Percentiles rank a stretch among this genome's conserved stretches.
phyloP scores from a whole-genome alignment of 2,888 invertebrate genomes.

The Eupeodes luniger region DNA sequence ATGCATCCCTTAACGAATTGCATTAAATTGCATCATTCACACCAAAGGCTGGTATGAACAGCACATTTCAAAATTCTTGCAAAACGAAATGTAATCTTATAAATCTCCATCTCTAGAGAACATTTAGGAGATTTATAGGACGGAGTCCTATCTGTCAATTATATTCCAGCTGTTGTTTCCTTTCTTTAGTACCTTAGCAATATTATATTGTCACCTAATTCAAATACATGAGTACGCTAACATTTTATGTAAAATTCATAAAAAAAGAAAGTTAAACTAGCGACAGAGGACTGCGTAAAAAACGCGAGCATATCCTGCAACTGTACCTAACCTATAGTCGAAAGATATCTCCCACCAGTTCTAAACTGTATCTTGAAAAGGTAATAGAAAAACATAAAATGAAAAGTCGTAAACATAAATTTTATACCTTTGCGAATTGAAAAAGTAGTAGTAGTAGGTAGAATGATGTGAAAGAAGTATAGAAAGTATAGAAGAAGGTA shows the following conservation, averaged over 20 bases:
- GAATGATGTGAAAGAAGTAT: no score
- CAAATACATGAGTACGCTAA: constrained; percentile 11
- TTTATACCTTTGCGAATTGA: constrained; percentile 65
- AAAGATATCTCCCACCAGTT: constrained; percentile 12
- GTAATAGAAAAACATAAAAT: constrained; percentile 75
- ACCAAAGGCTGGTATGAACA: no score
- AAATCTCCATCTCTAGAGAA: no score
- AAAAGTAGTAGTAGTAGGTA: background rate
- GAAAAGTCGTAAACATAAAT: constrained; percentile 75
- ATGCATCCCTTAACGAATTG: no score
- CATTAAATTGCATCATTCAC: no score
- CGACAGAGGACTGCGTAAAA: constrained; percentile 33
- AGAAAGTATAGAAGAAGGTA: background rate
- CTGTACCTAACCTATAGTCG: constrained; percentile 1
- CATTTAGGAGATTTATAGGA: no score
- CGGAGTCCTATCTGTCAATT: background rate
- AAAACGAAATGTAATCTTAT: no score
- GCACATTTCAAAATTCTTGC: no score
- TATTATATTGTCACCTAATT: constrained; percentile 64
- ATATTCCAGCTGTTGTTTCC: background rate
- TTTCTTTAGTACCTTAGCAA: background rate
- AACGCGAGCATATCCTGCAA: background rate
- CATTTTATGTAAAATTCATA: constrained; percentile 55
- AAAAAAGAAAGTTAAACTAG: constrained; percentile 48
- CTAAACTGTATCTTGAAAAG: constrained; percentile 53